phyloP scores from a whole-genome alignment of 1,140 invertebrate species.

The Platorchestia sp. region DNA sequence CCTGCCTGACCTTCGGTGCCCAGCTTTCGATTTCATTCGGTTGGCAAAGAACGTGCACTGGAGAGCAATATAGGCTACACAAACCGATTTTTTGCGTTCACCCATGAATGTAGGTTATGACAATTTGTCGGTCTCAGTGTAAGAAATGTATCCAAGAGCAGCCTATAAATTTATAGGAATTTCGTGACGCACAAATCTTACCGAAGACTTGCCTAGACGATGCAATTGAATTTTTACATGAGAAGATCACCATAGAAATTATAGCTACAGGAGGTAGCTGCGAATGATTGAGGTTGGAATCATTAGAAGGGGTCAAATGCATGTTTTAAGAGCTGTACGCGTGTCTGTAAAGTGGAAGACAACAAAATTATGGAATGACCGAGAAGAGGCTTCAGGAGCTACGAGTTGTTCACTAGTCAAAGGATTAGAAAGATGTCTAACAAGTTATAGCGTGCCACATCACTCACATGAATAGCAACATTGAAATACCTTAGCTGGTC shows the following conservation, averaged over 20 bases:
- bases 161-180: not conserved
- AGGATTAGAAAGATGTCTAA: too few species aligned
- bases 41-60: not conserved
- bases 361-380: too few species aligned
- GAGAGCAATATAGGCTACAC: not conserved
- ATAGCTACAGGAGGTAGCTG: too few species aligned
- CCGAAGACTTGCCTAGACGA: not conserved
- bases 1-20: not conserved
- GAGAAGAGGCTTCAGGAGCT: too few species aligned
- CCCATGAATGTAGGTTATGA: not conserved
- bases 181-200: not conserved
- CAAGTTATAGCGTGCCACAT: too few species aligned
- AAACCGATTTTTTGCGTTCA: not conserved
- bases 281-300: too few species aligned
- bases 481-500: too few species aligned
- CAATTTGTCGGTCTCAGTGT: not conserved
- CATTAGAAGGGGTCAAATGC: too few species aligned
- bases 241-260: not conserved
- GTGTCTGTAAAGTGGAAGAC: too few species aligned
- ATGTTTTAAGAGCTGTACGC: too few species aligned
- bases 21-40: slow-evolving; percentile 25
- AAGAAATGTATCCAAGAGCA: not conserved
- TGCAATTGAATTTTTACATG: not conserved
- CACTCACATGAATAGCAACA: too few species aligned
- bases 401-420: too few species aligned